These are phyloP conservation scores for Eriosoma lanigerum DNA, from an alignment of 1,140 invertebrate species.

Conservation along the genomic window DNA sequence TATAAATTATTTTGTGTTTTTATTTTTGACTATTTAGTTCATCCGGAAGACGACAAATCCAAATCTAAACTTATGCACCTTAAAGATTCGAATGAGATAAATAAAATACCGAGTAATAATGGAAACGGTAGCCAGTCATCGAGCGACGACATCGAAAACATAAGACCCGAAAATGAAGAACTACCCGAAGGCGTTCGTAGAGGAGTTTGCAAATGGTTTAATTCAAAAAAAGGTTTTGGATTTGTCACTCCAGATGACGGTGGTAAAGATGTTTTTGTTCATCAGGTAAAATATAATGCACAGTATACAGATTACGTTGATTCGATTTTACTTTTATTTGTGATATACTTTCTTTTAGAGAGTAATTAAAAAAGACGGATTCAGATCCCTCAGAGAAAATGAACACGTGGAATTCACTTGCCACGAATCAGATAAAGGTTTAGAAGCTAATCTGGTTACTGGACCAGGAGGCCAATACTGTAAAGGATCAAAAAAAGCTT, in stretches of 20 bases:
- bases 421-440: constrained; percentile 77
- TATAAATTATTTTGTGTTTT: too few species aligned
- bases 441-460: constrained; percentile 80
- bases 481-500: constrained; percentile 73
- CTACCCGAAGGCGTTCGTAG: constrained; percentile 59
- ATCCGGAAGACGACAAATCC: not conserved
- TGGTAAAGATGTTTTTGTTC: constrained; percentile 85
- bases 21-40: constrained; percentile 15
- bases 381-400: constrained; percentile 81
- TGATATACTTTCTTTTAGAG: constrained; percentile 72
- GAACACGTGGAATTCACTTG: constrained; percentile 86
- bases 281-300: constrained; percentile 69
- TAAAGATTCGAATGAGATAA: constrained; percentile 1
- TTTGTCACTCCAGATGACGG: constrained; percentile 87
- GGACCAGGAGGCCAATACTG: constrained; percentile 75
- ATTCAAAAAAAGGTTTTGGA: constrained; percentile 89
- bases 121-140: constrained; percentile 51
- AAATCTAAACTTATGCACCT: not conserved
- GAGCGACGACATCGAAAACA: constrained; percentile 49
- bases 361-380: constrained; percentile 84
- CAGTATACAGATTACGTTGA: not conserved
- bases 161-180: constrained; percentile 53
- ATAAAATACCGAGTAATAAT: not conserved
- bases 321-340: constrained; percentile 52
- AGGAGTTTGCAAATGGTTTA: constrained; percentile 90